Evolutionary conservation across 2,888 invertebrate genomes (phyloP), one percentile per base, ranked within the genome.

Genomic region (Drosophila helvetica): DNA sequence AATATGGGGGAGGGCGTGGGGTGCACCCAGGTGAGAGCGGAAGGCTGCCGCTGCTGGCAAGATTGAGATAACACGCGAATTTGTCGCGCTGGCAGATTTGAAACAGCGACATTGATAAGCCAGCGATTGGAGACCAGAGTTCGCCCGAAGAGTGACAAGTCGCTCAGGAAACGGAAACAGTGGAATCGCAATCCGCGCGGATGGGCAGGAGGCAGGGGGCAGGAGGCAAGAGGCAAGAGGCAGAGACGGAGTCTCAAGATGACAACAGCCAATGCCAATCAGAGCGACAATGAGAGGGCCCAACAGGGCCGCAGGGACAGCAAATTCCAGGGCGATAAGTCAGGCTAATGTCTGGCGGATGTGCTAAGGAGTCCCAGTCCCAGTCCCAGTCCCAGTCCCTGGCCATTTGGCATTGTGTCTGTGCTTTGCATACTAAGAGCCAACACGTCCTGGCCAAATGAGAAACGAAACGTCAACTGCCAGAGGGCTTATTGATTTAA

Each of bases 31-130:
- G 66, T 77, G 58, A 65, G 59, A 64, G 22, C 60, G 58, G 42
- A 38, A 5, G 15, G 45, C 51, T 43, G 48, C 67, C 50, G 53
- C 70, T 67, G 58, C 54, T 53, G 58, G 54, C 54, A 69, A 65
- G 65, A 78, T 77, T 67, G 45, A 81, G 89, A 89, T 88, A 88
- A 77, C 69, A 68, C 73, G 78, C 78, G 86, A 88, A 88, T 89
- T 87, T 86, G 86, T 83, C 75, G 78, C 79, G 71, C 78, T 78
- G 77, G 54, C 58, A 75, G 81, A 86, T 86, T 76, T 61, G 68
- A 80, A 74, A 59, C 54, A 65, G 74, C 62, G 85, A 86, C 65
- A 43, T 30, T 66, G 66, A 66, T 87, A 80, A 74, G 65, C 63
- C 55, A 46, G 52, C 47, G 22, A 56, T 65, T 63, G 64, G 54